Evolutionary conservation across 92 coral and sea anemone species (phyloP), one percentile per base, ranked within the genome.

Genomic region (Phenganax marumi): DNA sequence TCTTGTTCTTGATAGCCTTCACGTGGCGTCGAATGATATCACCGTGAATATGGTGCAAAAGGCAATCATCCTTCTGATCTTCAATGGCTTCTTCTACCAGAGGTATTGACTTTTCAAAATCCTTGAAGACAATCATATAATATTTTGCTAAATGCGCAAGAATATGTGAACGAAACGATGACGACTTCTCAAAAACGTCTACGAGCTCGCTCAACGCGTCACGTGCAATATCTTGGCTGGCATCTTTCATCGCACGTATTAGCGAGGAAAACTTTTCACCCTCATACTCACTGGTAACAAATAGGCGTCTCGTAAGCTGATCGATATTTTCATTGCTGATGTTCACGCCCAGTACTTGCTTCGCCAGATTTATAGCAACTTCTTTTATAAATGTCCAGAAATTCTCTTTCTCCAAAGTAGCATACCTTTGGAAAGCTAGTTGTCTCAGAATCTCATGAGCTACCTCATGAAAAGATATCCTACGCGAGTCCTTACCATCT

Each of bases 31-130:
- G 89, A 82, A 91, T 87, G 19, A 91, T 60, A 65, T 91, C 97
- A 9, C 97, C 97, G 70, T 91, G 97, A 54, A 91, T 91, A 79
- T 91, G 97, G 55, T 83, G 97, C 18, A 91, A 61, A 48, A 91
- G 85, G 33, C 79, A 70, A 68, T 91, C 97, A 3, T 89, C 89
- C 57, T 51, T 70, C 70, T 91, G 90, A 33, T 82, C 92, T 22
- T 54, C 64, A 2, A 85, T 74, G n/a, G 97, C 97, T 49, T 87
- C 92, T 26, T 87, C 73, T 10, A 91, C 89, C 19, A 13, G 75
- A n/a, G 88, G 91, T 19, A 81, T 73, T 0, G 97, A 92, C 17
- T 23, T 73, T 9, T 10, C 57, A 68, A 87, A 89, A 50, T 89
- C 80, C 0, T 43, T 56, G 33, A 75, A 75, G 39, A 46, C 81